Evolutionary conservation across 2,113 vertebrate genomes (phyloP), one percentile per base, ranked within the genome.

Genomic region (Cisticola juncidis): DNA sequence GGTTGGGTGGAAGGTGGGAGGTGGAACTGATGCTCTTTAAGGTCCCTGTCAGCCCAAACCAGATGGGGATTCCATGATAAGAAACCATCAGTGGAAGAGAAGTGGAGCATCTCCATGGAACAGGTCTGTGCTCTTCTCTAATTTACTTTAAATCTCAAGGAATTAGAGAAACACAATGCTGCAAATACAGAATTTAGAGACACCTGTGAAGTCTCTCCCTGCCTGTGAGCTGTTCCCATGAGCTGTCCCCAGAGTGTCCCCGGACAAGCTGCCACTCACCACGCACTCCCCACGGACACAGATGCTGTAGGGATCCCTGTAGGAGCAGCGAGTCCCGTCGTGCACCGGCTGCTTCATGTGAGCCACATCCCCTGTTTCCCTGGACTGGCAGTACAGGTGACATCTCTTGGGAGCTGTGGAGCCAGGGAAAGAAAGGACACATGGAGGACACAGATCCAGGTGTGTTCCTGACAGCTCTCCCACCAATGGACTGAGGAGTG

Each of bases 201-300:
- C 9, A 21, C 2, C 26, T 31, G 64, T 48, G 3, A 31, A 36
- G 60, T 11, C 40, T 7, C 0, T 13, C 64, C 48, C 64, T 26
- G 81, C 25, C 12, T 0, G 0, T 3, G 36, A 44, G 42, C 45
- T 38, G 33, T 9, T 24, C 25, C 45, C 28, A 3, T 17, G 8
- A 21, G 31, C 0, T 72, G 66, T 42, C 25, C 70, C 51, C 26
- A 2, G 26, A 29, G 40, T 35, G 40, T 14, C n/a, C 48, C n/a
- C 1, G 2, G 26, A 60, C 57, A 21, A 50, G 78, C 13, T 7
- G 47, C 4, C 60, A 97, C 99, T 99, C 95, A 99, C 99, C 98
- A 99, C 99, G 35, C 99, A 99, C 45, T 99, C 99, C 28, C 99
- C 99, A 3, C 99, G 98, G 57, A 99, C 99, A 28, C 99, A 99